A percentile compares a stretch with the other conserved stretches of the same genome.
Evolutionary conservation across 2,113 vertebrate genomes (phyloP).

Genomic region (Capreolus pygargus): DNA sequence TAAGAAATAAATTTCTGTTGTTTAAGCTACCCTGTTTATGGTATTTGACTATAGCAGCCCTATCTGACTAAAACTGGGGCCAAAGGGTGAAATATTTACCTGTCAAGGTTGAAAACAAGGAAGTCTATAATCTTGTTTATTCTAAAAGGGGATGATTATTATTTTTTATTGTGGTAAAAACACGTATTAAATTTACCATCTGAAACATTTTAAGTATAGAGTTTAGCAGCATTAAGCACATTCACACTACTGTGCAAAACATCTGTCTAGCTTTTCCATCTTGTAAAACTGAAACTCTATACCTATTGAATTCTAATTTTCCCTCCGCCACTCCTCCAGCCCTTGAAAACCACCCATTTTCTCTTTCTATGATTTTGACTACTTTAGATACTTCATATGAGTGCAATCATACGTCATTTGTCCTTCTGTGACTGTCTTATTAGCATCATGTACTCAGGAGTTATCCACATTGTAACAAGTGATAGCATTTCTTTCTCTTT

Average conservation of each 20-base stretch:
- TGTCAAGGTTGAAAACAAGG: not conserved
- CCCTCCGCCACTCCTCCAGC: not conserved
- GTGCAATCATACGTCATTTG: not conserved
- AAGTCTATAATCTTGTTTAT: not conserved
- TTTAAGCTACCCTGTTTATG: not conserved
- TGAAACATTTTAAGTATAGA: not conserved
- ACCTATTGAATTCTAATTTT: not conserved
- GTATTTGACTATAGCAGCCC: not conserved
- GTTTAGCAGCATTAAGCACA: not conserved
- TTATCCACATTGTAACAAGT: not conserved
- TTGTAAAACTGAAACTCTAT: not conserved
- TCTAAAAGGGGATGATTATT: not conserved
- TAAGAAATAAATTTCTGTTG: not conserved
- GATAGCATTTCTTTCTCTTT: not conserved
- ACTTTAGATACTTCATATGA: not conserved
- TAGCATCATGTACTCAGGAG: not conserved
- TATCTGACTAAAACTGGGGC: not conserved
- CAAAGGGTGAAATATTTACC: not conserved
- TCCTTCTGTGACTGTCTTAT: not conserved
- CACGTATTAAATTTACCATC: not conserved
- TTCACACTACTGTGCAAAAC: not conserved
- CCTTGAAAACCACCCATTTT: not conserved
- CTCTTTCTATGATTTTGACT: not conserved
- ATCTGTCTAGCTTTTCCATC: not conserved
- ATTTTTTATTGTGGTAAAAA: not conserved